Percentiles rank a stretch among this genome's conserved stretches.
Evolutionary conservation across 2,888 invertebrate genomes (phyloP).

Genomic region (Sepiola atlantica): DNA sequence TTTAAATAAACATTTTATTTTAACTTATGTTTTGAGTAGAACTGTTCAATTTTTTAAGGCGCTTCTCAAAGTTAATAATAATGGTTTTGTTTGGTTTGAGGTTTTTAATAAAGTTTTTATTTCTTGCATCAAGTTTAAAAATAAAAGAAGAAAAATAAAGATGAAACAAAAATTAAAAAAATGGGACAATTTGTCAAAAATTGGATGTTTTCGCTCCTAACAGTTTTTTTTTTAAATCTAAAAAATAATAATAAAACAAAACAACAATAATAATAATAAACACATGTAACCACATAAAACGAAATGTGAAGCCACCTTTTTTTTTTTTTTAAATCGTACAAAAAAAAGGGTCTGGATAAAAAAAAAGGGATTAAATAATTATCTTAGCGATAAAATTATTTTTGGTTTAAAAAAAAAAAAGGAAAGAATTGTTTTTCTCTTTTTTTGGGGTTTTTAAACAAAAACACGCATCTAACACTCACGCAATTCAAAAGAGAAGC

Average conservation of each 20-base stretch:
- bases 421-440: background rate
- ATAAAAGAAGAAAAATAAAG: too few relatives aligned
- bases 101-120: too few relatives aligned
- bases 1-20: too few relatives aligned
- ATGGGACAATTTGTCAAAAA: background rate
- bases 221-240: background rate
- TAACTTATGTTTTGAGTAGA: too few relatives aligned
- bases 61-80: too few relatives aligned
- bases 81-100: too few relatives aligned
- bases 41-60: too few relatives aligned
- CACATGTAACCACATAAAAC: background rate
- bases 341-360: background rate
- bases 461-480: background rate
- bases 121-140: too few relatives aligned
- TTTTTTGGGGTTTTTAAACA: background rate
- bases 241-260: background rate
- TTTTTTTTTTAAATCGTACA: background rate
- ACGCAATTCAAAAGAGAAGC: background rate
- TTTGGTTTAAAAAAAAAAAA: too few relatives aligned
- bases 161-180: background rate
- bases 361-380: background rate
- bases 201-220: background rate
- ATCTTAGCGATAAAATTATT: background rate
- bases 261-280: background rate
- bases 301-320: background rate